phyloP scores from a whole-genome alignment of 2,888 invertebrate species.

The Deilephila elpenor region DNA sequence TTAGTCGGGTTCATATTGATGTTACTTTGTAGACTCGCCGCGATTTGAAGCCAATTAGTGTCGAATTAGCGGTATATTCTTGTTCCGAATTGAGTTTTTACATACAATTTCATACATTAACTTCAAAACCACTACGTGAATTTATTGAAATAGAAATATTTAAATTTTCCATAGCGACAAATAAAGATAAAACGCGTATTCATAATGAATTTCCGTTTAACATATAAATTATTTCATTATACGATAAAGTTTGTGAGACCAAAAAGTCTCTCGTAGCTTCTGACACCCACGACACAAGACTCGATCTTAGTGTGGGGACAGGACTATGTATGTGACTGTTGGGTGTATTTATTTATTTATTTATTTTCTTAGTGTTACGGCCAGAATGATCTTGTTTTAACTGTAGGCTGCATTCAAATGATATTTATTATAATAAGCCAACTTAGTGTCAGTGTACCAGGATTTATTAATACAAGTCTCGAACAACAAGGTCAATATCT shows the following conservation, averaged over 20 bases:
- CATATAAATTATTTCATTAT: background rate
- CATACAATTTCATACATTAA: no score
- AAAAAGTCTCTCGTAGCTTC: no score
- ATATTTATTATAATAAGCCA: constrained; percentile 16
- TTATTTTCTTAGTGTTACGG: background rate
- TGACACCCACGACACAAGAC: no score
- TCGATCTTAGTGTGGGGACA: no score
- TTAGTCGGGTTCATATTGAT: background rate
- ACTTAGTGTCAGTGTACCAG: background rate
- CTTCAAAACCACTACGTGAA: no score
- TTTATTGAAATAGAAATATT: no score
- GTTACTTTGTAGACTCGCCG: background rate
- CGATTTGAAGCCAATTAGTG: background rate
- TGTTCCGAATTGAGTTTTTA: background rate
- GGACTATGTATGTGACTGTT: no score
- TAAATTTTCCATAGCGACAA: no score
- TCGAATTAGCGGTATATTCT: background rate
- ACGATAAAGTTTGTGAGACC: no score
- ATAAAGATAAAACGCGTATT: no score
- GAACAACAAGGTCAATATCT: constrained; percentile 32
- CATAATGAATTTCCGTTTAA: no score
- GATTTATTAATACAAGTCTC: constrained; percentile 29
- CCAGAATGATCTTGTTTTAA: background rate
- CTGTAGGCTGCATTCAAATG: background rate
- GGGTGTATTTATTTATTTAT: no score